Conservation (phyloP, 2,888 invertebrate genomes). For the Drosophila pseudotalamancana region DNA sequence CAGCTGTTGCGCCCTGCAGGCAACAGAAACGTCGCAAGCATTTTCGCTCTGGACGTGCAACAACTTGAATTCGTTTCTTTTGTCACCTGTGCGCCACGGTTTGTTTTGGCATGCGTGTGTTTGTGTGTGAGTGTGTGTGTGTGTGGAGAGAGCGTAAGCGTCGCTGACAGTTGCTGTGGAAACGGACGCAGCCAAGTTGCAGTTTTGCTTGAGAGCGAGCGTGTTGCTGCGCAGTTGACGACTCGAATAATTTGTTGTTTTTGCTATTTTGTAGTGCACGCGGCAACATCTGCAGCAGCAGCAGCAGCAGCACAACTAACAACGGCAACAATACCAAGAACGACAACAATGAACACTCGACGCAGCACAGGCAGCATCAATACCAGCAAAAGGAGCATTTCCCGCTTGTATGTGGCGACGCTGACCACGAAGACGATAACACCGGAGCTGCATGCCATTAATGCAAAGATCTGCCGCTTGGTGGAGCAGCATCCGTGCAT, state of each 20-base stretch:
- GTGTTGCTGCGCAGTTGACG: conserved; percentile 54
- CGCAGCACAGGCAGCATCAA: conserved; percentile 49
- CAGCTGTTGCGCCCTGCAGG: conserved; percentile 65
- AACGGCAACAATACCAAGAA: background rate
- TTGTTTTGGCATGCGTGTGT: conserved; percentile 28
- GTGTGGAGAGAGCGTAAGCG: conserved; percentile 24
- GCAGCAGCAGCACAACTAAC: conserved; percentile 1
- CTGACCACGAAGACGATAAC: conserved; percentile 60
- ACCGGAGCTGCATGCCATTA: conserved; percentile 74
- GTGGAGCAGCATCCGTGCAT: conserved; percentile 80
- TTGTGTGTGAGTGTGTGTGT: background rate
- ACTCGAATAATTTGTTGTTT: conserved; percentile 25
- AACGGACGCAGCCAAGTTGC: conserved; percentile 42
- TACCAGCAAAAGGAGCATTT: conserved; percentile 12
- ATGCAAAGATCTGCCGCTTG: conserved; percentile 79
- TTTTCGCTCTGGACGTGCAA: conserved; percentile 12
- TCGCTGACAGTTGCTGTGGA: conserved; percentile 49
- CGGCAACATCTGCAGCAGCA: conserved; percentile 9
- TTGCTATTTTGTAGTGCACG: conserved; percentile 16
- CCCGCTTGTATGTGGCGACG: conserved; percentile 24
- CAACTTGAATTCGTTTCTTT: conserved; percentile 31
- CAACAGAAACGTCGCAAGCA: conserved; percentile 37
- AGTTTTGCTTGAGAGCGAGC: conserved; percentile 24
- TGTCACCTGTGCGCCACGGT: conserved; percentile 43
- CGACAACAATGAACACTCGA: conserved; percentile 44